phyloP scores from a whole-genome alignment of 2,888 invertebrate species.

The Nineta flava region DNA sequence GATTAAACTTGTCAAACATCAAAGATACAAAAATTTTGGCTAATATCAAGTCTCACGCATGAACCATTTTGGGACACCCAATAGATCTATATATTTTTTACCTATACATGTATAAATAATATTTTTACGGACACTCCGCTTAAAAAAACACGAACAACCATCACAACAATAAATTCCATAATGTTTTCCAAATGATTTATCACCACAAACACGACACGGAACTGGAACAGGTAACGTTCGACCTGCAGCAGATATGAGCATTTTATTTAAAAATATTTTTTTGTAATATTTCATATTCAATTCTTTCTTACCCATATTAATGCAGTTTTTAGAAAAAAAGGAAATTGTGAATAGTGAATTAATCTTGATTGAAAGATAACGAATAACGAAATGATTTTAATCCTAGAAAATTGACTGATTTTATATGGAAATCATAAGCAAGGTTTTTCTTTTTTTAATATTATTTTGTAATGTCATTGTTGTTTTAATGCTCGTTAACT shows the following conservation, averaged over 20 bases:
- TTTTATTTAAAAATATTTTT: background rate
- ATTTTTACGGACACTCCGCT: slow-evolving; percentile 59
- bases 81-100: slow-evolving; percentile 21
- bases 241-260: no score
- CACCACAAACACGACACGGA: slow-evolving; percentile 64
- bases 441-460: background rate
- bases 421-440: background rate
- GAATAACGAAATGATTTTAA: background rate
- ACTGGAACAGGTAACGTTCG: slow-evolving; percentile 45
- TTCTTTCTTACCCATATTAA: background rate
- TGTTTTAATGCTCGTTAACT: background rate
- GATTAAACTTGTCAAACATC: background rate
- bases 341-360: no score
- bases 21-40: no score
- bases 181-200: slow-evolving; percentile 69
- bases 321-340: no score
- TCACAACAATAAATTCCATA: slow-evolving; percentile 76
- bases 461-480: background rate
- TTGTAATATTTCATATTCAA: background rate
- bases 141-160: slow-evolving; percentile 82
- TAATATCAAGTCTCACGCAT: no score
- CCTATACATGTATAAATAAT: slow-evolving; percentile 64
- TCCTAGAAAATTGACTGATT: background rate
- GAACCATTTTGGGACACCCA: no score
- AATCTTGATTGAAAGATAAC: background rate